Base-by-base conservation (phyloP, 2,888 invertebrate species). In the Melipona beecheii region DNA sequence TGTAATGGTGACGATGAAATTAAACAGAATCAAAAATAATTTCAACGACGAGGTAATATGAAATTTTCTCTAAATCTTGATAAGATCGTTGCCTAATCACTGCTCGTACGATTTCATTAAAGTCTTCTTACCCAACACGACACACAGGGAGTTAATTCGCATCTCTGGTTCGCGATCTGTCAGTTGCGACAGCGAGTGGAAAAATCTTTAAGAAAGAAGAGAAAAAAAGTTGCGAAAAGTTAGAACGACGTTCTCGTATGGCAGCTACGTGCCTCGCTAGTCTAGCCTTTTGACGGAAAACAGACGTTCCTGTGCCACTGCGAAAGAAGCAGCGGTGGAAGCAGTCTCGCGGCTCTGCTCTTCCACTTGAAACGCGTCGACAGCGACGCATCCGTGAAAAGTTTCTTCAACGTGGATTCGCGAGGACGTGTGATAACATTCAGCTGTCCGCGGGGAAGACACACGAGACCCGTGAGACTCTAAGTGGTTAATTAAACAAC, bases 401-500 rank as follows among this genome's bases (percentile, higher is more conserved):
- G 78, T 74, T 73, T 58, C 66, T 58, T 58, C 43, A 56, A 11
- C 70, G 73, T 52, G 54, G 43, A 77, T 72, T 36, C 60, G 13
- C 69, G n/a, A 43, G 27, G 70, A 70, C 64, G 74, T 31, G 70
- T 27, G 31, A 54, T 65, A 76, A 71, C 75, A 75, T 70, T 70
- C 62, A 69, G 58, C 73, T 84, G 70, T 73, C 78, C 69, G 43
- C 24, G 52, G 43, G 56, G 73, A 65, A 78, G 82, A 73, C 72
- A 64, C 54, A 75, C 31, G 78, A 78, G 73, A 64, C 83, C 77
- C 83, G 79, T 73, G 78, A 78, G 83, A 80, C 74, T 80, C 64
- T 69, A 78, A 78, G 78, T 68, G 73, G 73, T 75, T 82, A 86
- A 86, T 86, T 85, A 81, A 79, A 78, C 83, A 80, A 71, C 71